Percentiles rank a stretch among this genome's conserved stretches.
Evolutionary conservation across 1,140 invertebrate genomes (phyloP).

Genomic region (Ylistrum balloti): DNA sequence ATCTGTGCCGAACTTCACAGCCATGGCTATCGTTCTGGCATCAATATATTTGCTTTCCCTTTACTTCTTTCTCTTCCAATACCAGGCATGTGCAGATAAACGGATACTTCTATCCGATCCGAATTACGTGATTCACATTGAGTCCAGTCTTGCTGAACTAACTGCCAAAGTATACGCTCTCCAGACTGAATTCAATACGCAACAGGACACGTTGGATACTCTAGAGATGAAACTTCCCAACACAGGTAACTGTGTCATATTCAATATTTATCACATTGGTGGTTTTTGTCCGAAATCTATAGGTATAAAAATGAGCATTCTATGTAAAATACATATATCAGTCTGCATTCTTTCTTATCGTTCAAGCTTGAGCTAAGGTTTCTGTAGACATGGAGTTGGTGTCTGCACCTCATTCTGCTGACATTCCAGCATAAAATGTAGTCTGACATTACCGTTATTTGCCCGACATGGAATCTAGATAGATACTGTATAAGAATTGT

Average conservation of each 20-base stretch:
- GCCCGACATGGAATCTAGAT: too few species aligned
- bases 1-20: not conserved
- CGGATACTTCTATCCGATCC: not conserved
- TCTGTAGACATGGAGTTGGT: too few species aligned
- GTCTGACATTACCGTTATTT: too few species aligned
- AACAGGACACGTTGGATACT: not conserved
- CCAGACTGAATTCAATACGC: not conserved
- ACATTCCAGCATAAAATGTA: too few species aligned
- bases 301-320: too few species aligned
- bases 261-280: not conserved
- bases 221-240: not conserved
- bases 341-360: too few species aligned
- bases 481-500: too few species aligned
- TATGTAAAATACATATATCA: too few species aligned
- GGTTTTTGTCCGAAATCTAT: not conserved
- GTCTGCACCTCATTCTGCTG: too few species aligned
- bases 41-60: not conserved
- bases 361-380: too few species aligned
- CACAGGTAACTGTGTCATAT: not conserved
- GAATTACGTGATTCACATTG: not conserved
- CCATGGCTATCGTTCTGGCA: not conserved
- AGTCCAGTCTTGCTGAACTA: not conserved
- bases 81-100: not conserved
- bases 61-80: not conserved
- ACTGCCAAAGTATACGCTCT: not conserved